Evolutionary conservation across 2,888 invertebrate genomes (phyloP), one percentile per base, ranked within the genome.

Genomic region (Drosophila bunnanda): DNA sequence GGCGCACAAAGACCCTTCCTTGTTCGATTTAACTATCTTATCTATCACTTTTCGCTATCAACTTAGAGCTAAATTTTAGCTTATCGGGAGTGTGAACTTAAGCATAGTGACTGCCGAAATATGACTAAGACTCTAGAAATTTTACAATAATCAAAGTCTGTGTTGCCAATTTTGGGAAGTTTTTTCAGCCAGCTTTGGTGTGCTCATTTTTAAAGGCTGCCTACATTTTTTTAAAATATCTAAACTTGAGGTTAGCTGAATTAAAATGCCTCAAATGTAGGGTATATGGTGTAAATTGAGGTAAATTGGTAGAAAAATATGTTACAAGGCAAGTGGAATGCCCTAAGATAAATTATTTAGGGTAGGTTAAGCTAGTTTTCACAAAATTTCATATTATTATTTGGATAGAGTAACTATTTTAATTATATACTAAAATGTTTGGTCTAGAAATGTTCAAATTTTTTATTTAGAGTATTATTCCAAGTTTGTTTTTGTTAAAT

Each of bases 11-110:
- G 46, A 13, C 34, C 10, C 38, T 66, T 66, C 66, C 39, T 55
- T 55, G 55, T 68, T 69, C 59, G 57, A 70, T 50, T 50, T 36
- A 4, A 6, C 36, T 32, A 70, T 69, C 70, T 69, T 43, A 70
- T 68, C 43, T 50, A 0, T 6, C 4, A 2, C 20, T 15, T 44
- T 44, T 59, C 30, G 17, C 52, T 44, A 52, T 64, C 43, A 38
- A 25, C n/a, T n/a, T n/a, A n/a, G n/a, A n/a, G n/a, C n/a, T n/a
- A n/a, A n/a, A n/a, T n/a, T 32, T 64, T 8, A 4, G 17, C 28
- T 20, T 62, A 62, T 62, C 32, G 48, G 48, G 7, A 32, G 15
- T 10, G 8, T 30, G 20, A 34, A 46, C 13, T 38, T 22, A 34
- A 41, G 9, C n/a, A 38, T 39, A 28, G 12, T 30, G 20, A 36